These are phyloP conservation scores for Drosophila nannoptera DNA, from an alignment of 1,140 invertebrate species.

Conservation along the genomic window DNA sequence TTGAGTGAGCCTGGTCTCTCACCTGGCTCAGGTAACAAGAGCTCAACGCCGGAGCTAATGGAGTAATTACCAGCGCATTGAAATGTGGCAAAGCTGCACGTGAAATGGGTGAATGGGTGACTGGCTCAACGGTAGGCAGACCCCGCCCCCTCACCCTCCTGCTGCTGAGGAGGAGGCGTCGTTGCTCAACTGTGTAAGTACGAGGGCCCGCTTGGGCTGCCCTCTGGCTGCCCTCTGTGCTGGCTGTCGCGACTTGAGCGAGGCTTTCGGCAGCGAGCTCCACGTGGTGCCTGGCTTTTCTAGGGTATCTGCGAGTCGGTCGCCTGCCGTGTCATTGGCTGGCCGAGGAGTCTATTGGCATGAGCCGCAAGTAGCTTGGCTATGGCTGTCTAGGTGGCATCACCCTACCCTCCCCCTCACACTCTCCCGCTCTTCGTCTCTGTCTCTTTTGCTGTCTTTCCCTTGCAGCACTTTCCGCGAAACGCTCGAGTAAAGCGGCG, in stretches of 20 bases:
- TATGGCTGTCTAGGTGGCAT: constrained; percentile 6
- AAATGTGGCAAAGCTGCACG: constrained; percentile 54
- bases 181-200: constrained; percentile 6
- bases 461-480: constrained; percentile 16
- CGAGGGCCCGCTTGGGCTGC: constrained; percentile 1
- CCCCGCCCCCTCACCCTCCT: neutral
- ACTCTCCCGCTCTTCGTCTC: neutral
- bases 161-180: too few relatives aligned
- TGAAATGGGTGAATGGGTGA: constrained; percentile 62
- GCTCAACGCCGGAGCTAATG: constrained; percentile 42
- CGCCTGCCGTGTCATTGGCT: constrained; percentile 34
- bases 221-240: too few relatives aligned
- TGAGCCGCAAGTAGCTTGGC: constrained; percentile 62
- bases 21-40: constrained; percentile 20
- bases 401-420: neutral
- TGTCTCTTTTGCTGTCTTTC: neutral
- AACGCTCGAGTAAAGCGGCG: constrained; percentile 70
- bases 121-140: constrained; percentile 7
- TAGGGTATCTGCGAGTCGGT: neutral
- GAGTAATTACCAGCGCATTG: constrained; percentile 64
- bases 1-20: constrained; percentile 37
- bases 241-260: too few relatives aligned
- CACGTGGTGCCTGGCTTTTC: too few relatives aligned
- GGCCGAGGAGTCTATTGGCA: constrained; percentile 49
- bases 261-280: too few relatives aligned